Conservation (phyloP, 2,113 vertebrate genomes). For the Aix galericulata region DNA sequence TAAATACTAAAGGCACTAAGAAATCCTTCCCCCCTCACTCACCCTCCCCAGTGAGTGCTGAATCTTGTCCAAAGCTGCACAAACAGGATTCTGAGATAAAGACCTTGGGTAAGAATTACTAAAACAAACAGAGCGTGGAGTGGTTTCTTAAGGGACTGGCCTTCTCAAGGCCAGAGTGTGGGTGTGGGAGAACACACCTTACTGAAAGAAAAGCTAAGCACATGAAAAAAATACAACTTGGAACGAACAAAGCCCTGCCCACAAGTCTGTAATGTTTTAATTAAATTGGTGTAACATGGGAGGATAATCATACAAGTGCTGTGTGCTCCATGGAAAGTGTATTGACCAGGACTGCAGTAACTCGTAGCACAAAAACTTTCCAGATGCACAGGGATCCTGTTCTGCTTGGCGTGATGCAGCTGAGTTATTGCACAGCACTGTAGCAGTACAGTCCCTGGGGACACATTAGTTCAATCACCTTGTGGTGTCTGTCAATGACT, state of each 20-base stretch:
- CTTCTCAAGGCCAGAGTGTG: constrained; percentile 38
- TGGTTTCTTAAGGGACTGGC: neutral
- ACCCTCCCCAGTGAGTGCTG: neutral
- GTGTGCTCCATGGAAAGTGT: accelerated
- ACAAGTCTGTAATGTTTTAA: neutral
- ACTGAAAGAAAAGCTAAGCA: neutral
- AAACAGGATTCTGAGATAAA: constrained; percentile 69
- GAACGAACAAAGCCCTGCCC: neutral
- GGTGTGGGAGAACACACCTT: constrained; percentile 1
- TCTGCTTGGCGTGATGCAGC: neutral
- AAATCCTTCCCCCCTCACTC: neutral
- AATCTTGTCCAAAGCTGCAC: constrained; percentile 61
- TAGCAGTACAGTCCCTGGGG: neutral
- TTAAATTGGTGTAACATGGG: neutral
- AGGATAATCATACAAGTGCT: neutral
- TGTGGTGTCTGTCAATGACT: neutral
- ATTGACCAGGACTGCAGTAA: neutral
- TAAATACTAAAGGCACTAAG: constrained; percentile 24
- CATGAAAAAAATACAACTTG: neutral
- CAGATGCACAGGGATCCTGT: neutral
- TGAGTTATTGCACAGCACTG: neutral
- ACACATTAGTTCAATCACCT: neutral
- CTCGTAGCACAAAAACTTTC: neutral
- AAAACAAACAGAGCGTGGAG: constrained; percentile 43
- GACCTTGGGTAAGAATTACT: constrained; percentile 59